phyloP scores from a whole-genome alignment of 2,113 vertebrate genomes.

The Hippocampus zosterae region DNA sequence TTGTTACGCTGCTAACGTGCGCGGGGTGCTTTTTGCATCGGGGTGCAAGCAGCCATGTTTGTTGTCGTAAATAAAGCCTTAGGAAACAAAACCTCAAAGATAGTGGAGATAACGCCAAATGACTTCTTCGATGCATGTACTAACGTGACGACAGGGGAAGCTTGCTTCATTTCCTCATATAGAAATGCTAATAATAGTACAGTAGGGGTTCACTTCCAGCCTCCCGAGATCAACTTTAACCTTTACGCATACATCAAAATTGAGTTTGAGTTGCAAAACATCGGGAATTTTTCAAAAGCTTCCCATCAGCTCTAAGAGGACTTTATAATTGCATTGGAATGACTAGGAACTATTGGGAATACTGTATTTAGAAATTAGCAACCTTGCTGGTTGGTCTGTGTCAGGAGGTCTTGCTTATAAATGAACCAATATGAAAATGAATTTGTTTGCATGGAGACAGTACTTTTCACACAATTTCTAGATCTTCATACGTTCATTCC shows the following conservation, averaged over 20 bases:
- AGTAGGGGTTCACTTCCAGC: not conserved
- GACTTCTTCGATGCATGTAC: not conserved
- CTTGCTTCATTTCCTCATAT: not conserved
- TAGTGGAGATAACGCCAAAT: not conserved
- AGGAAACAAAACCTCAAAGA: not conserved
- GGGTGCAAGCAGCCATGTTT: not conserved
- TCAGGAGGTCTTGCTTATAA: not conserved
- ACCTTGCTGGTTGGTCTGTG: not conserved
- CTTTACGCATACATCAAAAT: not conserved
- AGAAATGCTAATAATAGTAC: not conserved
- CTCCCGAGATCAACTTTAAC: not conserved
- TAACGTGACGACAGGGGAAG: not conserved
- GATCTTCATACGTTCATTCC: too few relatives aligned
- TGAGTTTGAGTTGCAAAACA: not conserved
- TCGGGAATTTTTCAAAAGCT: not conserved
- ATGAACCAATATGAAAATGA: not conserved
- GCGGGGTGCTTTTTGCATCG: not conserved
- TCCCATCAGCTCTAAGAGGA: not conserved
- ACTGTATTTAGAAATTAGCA: not conserved
- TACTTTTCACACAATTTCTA: too few relatives aligned
- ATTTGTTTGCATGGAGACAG: not conserved
- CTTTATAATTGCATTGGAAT: not conserved
- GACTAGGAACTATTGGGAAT: too few relatives aligned
- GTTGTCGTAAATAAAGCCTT: not conserved
- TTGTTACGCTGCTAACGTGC: not conserved